Evolutionary conservation across 2,797 vertebrate genomes (phyloP).

Genomic region (Poeciliopsis turneri): DNA sequence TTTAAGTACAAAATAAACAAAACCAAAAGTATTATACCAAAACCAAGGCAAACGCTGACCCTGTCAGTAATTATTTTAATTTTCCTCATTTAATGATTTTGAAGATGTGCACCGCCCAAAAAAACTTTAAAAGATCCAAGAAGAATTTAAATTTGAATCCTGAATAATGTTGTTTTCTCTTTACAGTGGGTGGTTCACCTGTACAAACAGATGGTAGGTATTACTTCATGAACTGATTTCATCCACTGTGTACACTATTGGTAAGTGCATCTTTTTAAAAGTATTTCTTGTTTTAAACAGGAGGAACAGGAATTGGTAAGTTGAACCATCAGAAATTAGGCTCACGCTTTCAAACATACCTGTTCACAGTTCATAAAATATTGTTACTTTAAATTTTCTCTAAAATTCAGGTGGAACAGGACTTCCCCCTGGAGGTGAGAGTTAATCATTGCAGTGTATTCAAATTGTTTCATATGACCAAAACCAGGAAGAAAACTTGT

Average conservation of each 20-base stretch:
- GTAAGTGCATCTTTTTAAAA: neutral
- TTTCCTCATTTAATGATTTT: constrained; percentile 28
- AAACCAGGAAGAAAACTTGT: neutral
- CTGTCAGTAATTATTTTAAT: constrained; percentile 1
- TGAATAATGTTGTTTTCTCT: constrained; percentile 13
- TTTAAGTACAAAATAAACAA: neutral
- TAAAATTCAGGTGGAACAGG: constrained; percentile 36
- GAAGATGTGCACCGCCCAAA: constrained; percentile 33
- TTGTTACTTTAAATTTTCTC: constrained; percentile 7
- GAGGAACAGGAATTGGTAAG: constrained; percentile 46
- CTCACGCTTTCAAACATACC: neutral
- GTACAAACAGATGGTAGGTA: constrained; percentile 59
- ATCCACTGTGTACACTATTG: neutral
- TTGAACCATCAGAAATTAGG: neutral
- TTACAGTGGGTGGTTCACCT: constrained; percentile 48
- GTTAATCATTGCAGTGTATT: neutral
- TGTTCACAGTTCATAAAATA: neutral
- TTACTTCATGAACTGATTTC: neutral
- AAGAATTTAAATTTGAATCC: neutral
- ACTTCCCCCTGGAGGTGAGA: constrained; percentile 55
- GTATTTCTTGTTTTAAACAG: constrained; percentile 37
- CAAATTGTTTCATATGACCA: neutral
- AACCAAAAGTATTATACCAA: neutral
- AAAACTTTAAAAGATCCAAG: neutral
- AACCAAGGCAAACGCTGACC: neutral